These are phyloP conservation scores for Eulithis prunata DNA, from an alignment of 2,888 invertebrate genomes.

Conservation along the genomic window DNA sequence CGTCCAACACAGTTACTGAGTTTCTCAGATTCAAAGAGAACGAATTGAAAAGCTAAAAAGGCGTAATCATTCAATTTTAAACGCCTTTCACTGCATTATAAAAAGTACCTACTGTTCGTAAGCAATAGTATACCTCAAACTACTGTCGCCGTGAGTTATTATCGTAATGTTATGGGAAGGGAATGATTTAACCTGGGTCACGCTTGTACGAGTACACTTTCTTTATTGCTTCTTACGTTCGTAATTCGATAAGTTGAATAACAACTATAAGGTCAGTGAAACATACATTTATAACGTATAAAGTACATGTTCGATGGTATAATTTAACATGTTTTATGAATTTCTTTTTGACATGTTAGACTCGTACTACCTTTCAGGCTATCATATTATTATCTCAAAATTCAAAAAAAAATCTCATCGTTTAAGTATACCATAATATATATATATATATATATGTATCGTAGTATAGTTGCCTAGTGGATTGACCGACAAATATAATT, in stretches of 20 bases:
- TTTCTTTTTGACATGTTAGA: too few species aligned
- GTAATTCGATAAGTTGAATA: conserved; percentile 8
- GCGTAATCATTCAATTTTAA: conserved; percentile 19
- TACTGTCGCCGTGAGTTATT: conserved; percentile 10
- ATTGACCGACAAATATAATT: too few species aligned
- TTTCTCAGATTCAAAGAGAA: background rate
- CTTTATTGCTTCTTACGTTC: conserved; percentile 36
- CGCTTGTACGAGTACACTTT: conserved; percentile 36
- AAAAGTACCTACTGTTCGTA: conserved; percentile 12
- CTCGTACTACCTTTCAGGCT: too few species aligned
- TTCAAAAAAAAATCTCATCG: too few species aligned
- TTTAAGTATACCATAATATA: too few species aligned
- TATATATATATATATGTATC: too few species aligned
- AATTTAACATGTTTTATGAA: too few species aligned
- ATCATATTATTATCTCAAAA: too few species aligned
- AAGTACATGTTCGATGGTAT: background rate
- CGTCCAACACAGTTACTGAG: background rate
- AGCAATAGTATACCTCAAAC: background rate
- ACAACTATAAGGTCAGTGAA: conserved; percentile 1
- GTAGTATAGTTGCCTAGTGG: too few species aligned
- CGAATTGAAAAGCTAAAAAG: background rate
- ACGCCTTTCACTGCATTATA: conserved; percentile 36
- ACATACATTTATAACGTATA: background rate
- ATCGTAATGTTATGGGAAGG: conserved; percentile 32
- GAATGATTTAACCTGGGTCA: conserved; percentile 26